Base-by-base conservation (phyloP, 2,113 vertebrate genomes). In the Chaetura pelagica region DNA sequence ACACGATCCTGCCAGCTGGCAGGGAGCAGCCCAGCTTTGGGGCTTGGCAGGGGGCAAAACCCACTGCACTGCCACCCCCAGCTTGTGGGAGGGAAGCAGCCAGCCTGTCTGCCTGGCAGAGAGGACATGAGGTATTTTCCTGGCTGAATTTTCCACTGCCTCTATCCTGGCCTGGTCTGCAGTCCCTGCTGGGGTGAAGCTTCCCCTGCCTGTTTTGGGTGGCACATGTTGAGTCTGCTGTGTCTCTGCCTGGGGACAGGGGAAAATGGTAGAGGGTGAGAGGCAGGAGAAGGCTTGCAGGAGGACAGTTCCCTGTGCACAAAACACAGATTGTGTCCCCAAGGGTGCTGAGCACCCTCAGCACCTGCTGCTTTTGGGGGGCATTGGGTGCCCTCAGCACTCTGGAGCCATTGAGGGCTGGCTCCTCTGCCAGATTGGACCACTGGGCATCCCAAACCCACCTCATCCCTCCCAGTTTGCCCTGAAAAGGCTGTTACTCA, bases 1-100 rank as follows among this genome's bases (percentile, higher is more conserved):
- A 57, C 10, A 64, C 51, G 85, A 71, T 51, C 24, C 57, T 46
- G 1, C 7, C 73, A n/a, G 51, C 55, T 74, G 76, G 35, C 17
- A 49, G 35, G 68, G 42, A 63, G 54, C 63, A n/a, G 15, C 76
- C n/a, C 3, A 1, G 63, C n/a, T 87, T 48, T 69, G 46, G 72
- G 72, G 5, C 40, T 76, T 49, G 73, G 23, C 5, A 1, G 32
- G n/a, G 63, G 63, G 38, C 71, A 85, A 40, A 73, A 24, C 46
- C 46, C 44, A 17, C 48, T 40, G 32, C 52, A 5, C 3, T 0
- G 0, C 18, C 14, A 21, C 20, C 34, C 9, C 13, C 55, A 26
- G 81, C 40, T 20, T 7, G 0, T 3, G 6, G 34, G 15, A 46
- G 40, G 38, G 64, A 46, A 78, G 54, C 76, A 35, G 62, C 18